Base-by-base conservation (phyloP, 2,888 invertebrate species). In the Bimastos eiseni region DNA sequence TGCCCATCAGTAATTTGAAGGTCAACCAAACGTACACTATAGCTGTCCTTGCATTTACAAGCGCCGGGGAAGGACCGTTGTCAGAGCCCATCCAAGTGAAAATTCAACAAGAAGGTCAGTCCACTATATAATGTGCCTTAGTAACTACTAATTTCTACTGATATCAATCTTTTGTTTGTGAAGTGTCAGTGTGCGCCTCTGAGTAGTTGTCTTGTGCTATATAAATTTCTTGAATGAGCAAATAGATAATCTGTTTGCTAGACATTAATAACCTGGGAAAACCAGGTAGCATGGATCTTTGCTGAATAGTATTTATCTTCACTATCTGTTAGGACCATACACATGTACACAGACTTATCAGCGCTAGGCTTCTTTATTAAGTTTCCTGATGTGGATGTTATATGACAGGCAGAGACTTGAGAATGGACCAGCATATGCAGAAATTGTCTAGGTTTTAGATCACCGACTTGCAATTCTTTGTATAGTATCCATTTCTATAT, bases 11-110 rank as follows among this genome's bases (percentile, higher is more conserved):
- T 94, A 98, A 98, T 94, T 96, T 99, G 93, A 97, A 97, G 36
- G 97, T 98, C 0, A 97, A 98, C 95, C 97, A 97, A 21, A 98
- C 98, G 92, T 99, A 99, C 95, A 98, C 98, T 89, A 98, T 99
- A 94, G 96, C 97, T 98, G 98, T 94, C 37, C 93, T 94, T 91
- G 95, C 94, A 4, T 97, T 97, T 95, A 98, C 98, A 15, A 97
- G 97, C 33, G 98, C 98, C 92, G 99, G 99, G 0, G 98, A 98
- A 86, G 98, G 99, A 89, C 99, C 99, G 0, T 96, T 98, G 93
- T 98, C 98, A 93, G 96, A 97, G 6, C 98, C 98, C n/a, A 98
- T 98, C n/a, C 98, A 98, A 95, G 98, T 99, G 93, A 98, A 98
- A 96, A 99, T 98, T 49, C 98, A 98, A 94, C 98, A 98, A 97